phyloP scores from a whole-genome alignment of 2,113 vertebrate species.

The Hippoglossus stenolepis region DNA sequence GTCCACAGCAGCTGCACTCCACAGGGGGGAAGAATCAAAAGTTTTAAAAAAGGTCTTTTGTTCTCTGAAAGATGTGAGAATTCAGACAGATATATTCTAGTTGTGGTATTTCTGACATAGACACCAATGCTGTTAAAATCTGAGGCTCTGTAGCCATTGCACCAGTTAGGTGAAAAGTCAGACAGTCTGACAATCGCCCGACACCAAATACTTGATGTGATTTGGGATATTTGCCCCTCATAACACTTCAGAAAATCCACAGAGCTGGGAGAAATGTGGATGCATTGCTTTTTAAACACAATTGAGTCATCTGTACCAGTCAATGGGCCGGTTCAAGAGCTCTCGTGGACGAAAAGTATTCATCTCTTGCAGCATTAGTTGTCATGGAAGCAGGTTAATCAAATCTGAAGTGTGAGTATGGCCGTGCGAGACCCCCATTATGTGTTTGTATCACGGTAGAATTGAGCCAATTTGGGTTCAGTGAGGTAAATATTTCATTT shows the following conservation, averaged over 20 bases:
- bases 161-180: not conserved
- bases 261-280: not conserved
- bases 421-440: conserved; percentile 5
- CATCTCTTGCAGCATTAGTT: conserved; percentile 37
- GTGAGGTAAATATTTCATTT: not conserved
- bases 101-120: not conserved
- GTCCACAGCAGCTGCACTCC: not conserved
- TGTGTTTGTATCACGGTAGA: conserved; percentile 13
- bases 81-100: not conserved
- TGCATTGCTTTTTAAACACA: conserved; percentile 10
- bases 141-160: not conserved
- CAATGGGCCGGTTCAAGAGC: conserved; percentile 37
- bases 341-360: conserved; percentile 28
- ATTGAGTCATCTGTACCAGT: conserved; percentile 22
- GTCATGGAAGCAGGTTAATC: conserved; percentile 49
- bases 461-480: conserved; percentile 16
- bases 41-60: not conserved
- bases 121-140: not conserved
- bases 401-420: conserved; percentile 35
- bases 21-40: not conserved
- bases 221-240: conserved; percentile 6
- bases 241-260: conserved; percentile 1
- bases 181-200: not conserved
- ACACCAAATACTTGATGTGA: conserved; percentile 1
- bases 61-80: not conserved